phyloP scores from a whole-genome alignment of 2,888 invertebrate species.

The Synanthedon tipuliformis region DNA sequence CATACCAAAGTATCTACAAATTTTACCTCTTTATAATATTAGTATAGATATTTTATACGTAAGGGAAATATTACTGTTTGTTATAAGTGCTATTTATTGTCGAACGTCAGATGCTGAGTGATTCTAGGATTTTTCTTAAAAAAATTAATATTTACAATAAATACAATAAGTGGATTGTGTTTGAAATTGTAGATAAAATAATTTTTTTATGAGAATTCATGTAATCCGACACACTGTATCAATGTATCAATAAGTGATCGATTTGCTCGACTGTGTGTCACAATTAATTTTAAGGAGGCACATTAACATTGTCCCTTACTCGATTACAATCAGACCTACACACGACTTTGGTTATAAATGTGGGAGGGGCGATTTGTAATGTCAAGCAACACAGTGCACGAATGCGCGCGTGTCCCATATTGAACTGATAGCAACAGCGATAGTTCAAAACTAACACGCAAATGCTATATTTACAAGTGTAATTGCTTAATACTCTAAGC shows the following conservation, averaged over 20 bases:
- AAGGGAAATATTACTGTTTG: too few species aligned
- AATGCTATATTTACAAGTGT: conserved; percentile 9
- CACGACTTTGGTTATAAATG: conserved; percentile 26
- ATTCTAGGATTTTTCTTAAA: too few species aligned
- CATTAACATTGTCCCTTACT: conserved; percentile 5
- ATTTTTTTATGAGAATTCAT: too few species aligned
- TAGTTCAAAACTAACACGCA: conserved; percentile 36
- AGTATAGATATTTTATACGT: too few species aligned
- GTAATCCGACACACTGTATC: not conserved
- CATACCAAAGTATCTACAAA: too few species aligned
- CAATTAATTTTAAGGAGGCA: not conserved
- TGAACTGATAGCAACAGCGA: conserved; percentile 31
- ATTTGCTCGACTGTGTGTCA: not conserved
- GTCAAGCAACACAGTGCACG: conserved; percentile 33
- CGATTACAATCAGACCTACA: conserved; percentile 24
- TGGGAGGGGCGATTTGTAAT: conserved; percentile 49
- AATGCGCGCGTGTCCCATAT: conserved; percentile 32
- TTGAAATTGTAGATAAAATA: too few species aligned
- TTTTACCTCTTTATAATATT: too few species aligned
- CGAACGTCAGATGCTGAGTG: too few species aligned
- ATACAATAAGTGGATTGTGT: too few species aligned
- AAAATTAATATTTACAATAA: too few species aligned
- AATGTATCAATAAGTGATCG: not conserved
- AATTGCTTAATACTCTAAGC: conserved; percentile 27
- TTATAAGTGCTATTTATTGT: too few species aligned